Conservation (phyloP, 1,140 invertebrate species). For the Lamellibrachia luymesi region DNA sequence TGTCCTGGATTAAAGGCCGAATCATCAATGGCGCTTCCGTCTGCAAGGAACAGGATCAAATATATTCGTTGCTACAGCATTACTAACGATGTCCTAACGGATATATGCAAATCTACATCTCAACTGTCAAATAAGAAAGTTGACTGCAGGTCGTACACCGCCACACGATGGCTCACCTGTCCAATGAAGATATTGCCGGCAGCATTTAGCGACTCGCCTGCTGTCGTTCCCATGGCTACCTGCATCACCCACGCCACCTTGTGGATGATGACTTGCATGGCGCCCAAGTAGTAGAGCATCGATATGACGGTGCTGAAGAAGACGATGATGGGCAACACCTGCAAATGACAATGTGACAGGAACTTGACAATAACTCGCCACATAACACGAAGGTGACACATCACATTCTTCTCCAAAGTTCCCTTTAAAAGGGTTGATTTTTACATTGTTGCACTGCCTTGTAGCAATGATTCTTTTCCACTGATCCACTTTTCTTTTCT, state of each 20-base stretch:
- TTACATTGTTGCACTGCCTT: neutral
- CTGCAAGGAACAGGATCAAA: constrained; percentile 28
- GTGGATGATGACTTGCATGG: constrained; percentile 62
- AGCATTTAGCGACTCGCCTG: constrained; percentile 51
- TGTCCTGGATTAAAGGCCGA: constrained; percentile 43
- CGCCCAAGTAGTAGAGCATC: constrained; percentile 52
- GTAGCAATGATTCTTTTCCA: no score
- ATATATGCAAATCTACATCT: no score
- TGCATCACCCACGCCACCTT: constrained; percentile 62
- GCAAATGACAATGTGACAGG: neutral
- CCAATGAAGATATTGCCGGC: constrained; percentile 57
- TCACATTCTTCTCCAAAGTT: no score
- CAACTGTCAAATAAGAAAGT: no score
- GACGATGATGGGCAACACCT: constrained; percentile 50
- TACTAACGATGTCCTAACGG: no score
- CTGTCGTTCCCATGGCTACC: constrained; percentile 45
- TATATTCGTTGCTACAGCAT: neutral
- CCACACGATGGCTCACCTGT: constrained; percentile 35
- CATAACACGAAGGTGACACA: neutral
- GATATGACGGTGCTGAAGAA: constrained; percentile 49
- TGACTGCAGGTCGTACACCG: no score
- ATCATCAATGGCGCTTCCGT: constrained; percentile 53
- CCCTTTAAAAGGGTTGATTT: neutral
- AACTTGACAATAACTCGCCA: neutral
- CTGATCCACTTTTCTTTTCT: no score